Evolutionary conservation across 2,888 invertebrate genomes (phyloP).

Genomic region (Cepaea hortensis): DNA sequence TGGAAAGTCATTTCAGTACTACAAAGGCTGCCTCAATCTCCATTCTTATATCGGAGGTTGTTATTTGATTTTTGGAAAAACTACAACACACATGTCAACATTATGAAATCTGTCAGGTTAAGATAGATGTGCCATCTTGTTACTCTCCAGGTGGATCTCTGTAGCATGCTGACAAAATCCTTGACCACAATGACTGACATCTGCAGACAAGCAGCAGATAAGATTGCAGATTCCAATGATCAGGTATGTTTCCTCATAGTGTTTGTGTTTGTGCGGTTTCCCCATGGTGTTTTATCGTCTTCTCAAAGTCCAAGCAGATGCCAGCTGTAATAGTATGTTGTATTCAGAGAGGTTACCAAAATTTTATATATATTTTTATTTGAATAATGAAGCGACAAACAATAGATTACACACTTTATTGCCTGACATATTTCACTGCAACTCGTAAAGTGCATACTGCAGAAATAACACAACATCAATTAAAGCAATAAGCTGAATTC

Average conservation of each 20-base stretch:
- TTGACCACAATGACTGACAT: conserved; percentile 69
- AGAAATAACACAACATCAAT: too few species aligned
- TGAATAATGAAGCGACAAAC: too few species aligned
- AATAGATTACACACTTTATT: too few species aligned
- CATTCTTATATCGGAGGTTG: not conserved
- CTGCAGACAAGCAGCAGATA: conserved; percentile 67
- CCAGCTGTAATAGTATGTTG: too few species aligned
- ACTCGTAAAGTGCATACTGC: too few species aligned
- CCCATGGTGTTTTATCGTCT: too few species aligned
- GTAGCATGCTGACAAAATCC: conserved; percentile 69
- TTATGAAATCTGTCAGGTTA: not conserved
- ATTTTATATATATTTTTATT: too few species aligned
- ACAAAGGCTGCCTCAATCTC: too few species aligned
- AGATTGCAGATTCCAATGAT: conserved; percentile 59
- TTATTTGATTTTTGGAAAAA: not conserved
- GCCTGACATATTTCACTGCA: too few species aligned
- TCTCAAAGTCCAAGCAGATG: too few species aligned
- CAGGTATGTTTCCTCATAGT: conserved; percentile 48
- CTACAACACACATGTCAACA: not conserved
- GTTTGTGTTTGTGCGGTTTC: not conserved
- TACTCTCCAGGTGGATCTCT: conserved; percentile 61
- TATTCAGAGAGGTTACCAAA: too few species aligned
- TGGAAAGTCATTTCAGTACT: not conserved
- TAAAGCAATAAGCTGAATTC: too few species aligned
- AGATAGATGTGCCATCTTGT: not conserved